Evolutionary conservation across 2,797 vertebrate species (phyloP), one percentile per base, ranked within the genome.

Genomic region (Poecilia wingei): DNA sequence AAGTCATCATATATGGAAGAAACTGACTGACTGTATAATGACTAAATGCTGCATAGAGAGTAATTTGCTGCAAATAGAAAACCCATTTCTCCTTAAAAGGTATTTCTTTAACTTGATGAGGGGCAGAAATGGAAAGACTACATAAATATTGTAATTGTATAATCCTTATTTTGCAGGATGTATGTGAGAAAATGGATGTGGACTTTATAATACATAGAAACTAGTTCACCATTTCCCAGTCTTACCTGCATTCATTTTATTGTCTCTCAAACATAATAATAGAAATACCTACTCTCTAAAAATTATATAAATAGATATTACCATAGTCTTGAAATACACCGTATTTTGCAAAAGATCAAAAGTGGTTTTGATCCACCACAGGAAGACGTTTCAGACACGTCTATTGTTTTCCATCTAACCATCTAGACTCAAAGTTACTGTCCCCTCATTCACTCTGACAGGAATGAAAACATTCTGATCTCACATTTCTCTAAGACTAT

Each of bases 381-480:
- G 28, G 13, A 36, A 46, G 8, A 36, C 61, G n/a, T 55, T 13
- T 5, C 14, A 57, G 18, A 47, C 25, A 69, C 12, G 0, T 72
- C 53, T 72, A 72, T n/a, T 66, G 77, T 81, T 79, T 18, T 64
- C 7, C 4, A 33, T 33, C 59, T 41, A 25, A 41, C 33, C 16
- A 25, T 43, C 10, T 10, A 43, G 20, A 69, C 9, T 79, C 47
- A 70, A 77, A 86, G 72, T 55, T 22, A 41, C 74, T 69, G 75
- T 79, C 78, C 66, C 75, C 41, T 46, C 12, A 79, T 71, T 47
- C 77, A 8, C 69, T 57, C 10, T 22, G 31, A 76, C 8, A 55
- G 68, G 59, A 88, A 81, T 59, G 81, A 82, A 3, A 3, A 61
- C 70, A 84, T 41, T 76, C 55, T 71, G 76, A 86, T 85, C 79